Conservation (phyloP, 1,140 invertebrate genomes). For the Amphibalanus amphitrite region DNA sequence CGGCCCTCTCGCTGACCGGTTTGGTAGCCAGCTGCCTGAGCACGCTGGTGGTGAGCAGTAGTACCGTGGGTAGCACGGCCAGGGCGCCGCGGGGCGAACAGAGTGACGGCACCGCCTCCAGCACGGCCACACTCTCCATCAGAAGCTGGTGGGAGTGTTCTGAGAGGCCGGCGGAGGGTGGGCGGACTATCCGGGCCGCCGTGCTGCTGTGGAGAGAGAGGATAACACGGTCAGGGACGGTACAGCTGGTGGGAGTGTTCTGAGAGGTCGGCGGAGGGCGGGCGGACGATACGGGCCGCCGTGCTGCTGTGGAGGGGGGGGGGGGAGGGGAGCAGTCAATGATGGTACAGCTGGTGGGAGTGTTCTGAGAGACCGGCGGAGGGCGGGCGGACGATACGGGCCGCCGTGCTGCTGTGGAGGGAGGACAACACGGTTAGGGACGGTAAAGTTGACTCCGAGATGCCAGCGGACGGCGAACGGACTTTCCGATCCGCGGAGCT, state of each 20-base stretch:
- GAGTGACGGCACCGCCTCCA: constrained; percentile 32
- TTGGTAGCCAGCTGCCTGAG: constrained; percentile 56
- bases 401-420: constrained; percentile 27
- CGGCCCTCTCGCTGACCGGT: constrained; percentile 32
- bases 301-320: too few relatives aligned
- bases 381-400: constrained; percentile 45
- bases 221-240: too few relatives aligned
- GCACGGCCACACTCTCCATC: constrained; percentile 25
- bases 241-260: too few relatives aligned
- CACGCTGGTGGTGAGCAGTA: constrained; percentile 80
- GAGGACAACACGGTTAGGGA: too few relatives aligned
- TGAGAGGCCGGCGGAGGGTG: constrained; percentile 16
- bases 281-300: too few relatives aligned
- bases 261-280: too few relatives aligned
- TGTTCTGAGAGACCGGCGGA: constrained; percentile 15
- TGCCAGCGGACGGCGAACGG: too few relatives aligned
- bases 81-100: constrained; percentile 51
- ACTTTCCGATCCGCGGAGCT: too few relatives aligned
- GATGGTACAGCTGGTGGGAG: constrained; percentile 24
- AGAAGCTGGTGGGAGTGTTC: constrained; percentile 25
- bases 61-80: constrained; percentile 70
- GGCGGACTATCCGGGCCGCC: constrained; percentile 50
- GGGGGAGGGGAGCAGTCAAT: too few relatives aligned
- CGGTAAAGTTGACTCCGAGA: too few relatives aligned
- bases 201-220: constrained; percentile 19